These are phyloP conservation scores for Eudyptes chrysolophus DNA, from an alignment of 2,113 vertebrate genomes.

Conservation along the genomic window DNA sequence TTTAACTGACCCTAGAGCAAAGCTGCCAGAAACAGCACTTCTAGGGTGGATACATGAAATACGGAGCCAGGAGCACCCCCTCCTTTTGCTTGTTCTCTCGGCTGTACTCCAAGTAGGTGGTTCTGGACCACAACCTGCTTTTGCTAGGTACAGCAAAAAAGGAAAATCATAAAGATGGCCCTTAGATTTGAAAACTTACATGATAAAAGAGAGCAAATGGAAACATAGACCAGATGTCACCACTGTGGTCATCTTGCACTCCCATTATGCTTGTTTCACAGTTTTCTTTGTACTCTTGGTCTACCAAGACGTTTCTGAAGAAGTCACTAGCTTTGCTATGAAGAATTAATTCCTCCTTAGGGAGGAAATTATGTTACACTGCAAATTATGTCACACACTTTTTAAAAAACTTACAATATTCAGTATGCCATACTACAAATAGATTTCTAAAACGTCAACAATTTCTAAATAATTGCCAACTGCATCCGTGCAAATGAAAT, in stretches of 20 bases:
- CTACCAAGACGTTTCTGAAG: background rate
- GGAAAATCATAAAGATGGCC: background rate
- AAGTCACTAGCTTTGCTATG: background rate
- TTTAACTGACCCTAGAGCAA: background rate
- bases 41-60: background rate
- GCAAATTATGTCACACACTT: background rate
- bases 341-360: background rate
- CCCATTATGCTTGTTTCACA: background rate
- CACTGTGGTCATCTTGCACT: background rate
- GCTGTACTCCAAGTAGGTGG: background rate
- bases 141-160: background rate
- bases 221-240: accelerated
- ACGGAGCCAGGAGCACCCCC: background rate
- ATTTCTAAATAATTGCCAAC: constrained; percentile 59
- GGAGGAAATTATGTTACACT: background rate
- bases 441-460: constrained; percentile 31
- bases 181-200: background rate
- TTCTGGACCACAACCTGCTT: background rate
- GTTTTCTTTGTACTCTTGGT: background rate
- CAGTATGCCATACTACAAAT: background rate
- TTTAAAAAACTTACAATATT: background rate
- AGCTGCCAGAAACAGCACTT: background rate
- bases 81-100: background rate
- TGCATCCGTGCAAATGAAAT: constrained; percentile 53
- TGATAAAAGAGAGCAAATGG: background rate